These are phyloP conservation scores for Lota lota DNA, from an alignment of 2,113 vertebrate genomes.

Conservation along the genomic window DNA sequence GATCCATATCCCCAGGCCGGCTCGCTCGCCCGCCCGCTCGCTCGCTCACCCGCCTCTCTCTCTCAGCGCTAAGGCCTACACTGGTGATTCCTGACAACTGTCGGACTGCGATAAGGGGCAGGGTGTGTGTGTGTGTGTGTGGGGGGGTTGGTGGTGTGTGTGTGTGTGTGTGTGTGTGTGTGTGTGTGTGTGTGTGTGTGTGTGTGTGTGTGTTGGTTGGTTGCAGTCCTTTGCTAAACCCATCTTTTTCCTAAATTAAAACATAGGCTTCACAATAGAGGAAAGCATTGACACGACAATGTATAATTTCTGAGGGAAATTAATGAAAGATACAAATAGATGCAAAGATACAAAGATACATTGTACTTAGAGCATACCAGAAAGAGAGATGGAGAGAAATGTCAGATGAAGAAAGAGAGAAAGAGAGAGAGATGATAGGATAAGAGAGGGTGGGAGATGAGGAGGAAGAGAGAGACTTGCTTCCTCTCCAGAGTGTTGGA, in stretches of 20 bases:
- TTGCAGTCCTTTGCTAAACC: too few relatives aligned
- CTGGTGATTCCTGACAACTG: conserved; percentile 99
- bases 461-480: too few relatives aligned
- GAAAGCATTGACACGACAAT: too few relatives aligned
- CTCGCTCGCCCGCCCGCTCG: conserved; percentile 80
- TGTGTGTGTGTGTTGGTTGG: neutral
- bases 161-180: conserved; percentile 1
- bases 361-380: too few relatives aligned
- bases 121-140: conserved; percentile 63
- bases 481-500: too few relatives aligned
- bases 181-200: too few relatives aligned
- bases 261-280: too few relatives aligned
- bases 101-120: conserved; percentile 94
- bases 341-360: too few relatives aligned
- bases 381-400: neutral
- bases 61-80: conserved; percentile 88
- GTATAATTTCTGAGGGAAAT: too few relatives aligned
- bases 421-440: neutral
- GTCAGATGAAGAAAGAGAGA: neutral
- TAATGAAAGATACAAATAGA: too few relatives aligned
- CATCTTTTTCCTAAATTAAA: too few relatives aligned
- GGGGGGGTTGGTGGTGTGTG: neutral
- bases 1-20: conserved; percentile 98
- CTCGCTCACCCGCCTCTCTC: conserved; percentile 80
- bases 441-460: neutral